A percentile compares a stretch with the other conserved stretches of the same genome.
Evolutionary conservation across 2,797 vertebrate species (phyloP).

Genomic region (Anguilla anguilla): DNA sequence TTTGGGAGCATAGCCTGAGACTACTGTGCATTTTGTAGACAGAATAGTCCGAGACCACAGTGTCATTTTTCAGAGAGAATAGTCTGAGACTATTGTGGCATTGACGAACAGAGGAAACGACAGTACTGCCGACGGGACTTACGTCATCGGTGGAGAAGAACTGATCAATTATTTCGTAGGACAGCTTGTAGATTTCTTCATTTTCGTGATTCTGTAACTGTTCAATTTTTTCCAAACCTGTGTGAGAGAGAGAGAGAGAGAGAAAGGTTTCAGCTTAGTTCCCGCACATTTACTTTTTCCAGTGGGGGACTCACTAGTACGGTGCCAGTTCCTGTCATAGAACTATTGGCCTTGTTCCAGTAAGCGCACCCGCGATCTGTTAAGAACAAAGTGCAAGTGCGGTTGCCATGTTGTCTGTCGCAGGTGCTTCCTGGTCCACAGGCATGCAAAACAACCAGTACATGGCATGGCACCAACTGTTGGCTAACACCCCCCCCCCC

Average conservation of each 20-base stretch:
- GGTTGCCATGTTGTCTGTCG: neutral
- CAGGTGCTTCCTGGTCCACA: neutral
- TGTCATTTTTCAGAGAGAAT: neutral
- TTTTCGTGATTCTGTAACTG: conserved; percentile 98
- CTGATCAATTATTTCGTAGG: conserved; percentile 99
- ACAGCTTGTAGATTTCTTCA: conserved; percentile 99
- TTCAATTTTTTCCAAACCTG: conserved; percentile 98
- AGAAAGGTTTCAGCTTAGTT: too few species aligned
- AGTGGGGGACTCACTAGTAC: too few species aligned
- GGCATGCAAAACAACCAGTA: too few species aligned
- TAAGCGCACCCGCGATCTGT: too few species aligned
- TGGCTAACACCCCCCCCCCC: too few species aligned
- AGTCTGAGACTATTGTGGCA: too few species aligned
- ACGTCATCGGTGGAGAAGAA: conserved; percentile 99
- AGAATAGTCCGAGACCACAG: too few species aligned
- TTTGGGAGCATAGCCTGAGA: neutral
- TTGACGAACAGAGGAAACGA: neutral
- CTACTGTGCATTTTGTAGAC: neutral
- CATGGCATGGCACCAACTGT: too few species aligned
- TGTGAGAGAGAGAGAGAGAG: neutral
- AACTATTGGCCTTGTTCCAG: too few species aligned
- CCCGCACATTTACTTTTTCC: too few species aligned
- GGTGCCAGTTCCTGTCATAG: too few species aligned
- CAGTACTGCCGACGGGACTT: conserved; percentile 52
- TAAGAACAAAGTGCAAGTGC: too few species aligned